Evolutionary conservation across 1,140 invertebrate genomes (phyloP), one percentile per base, ranked within the genome.

Genomic region (Brachystomella parvula): DNA sequence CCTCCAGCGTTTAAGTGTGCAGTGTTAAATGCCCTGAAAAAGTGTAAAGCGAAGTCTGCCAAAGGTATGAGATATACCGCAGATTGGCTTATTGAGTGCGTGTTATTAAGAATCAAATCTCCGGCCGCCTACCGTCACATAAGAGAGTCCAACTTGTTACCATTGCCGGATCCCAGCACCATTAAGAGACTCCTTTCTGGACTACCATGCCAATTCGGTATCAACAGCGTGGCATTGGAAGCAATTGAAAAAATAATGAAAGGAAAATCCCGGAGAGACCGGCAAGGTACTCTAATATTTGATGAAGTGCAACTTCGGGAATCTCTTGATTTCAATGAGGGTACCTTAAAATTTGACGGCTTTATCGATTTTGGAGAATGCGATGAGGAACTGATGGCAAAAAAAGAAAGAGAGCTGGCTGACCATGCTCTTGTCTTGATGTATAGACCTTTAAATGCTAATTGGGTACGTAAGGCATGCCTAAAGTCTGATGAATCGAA

Each of bases 131-230:
- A 64, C 33, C 28, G 31, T 15, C 63, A 64, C 21, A 17, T 64
- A 49, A 21, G 47, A 15, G 21, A 29, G 1, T 26, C n/a, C 21
- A 56, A 56, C 9, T 3, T 64, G 12, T 30, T 64, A 9, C 63
- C 63, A n/a, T 32, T 64, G 21, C 47, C 63, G 1, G 47, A 64
- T 53, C 63, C 63, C 1, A 1, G 21, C 21, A 58, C 63, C 12
- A 44, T 64, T 2, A 24, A 56, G 29, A 28, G 44, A 24, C 26
- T 64, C 19, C 28, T 49, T 61, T 1, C 12, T 15, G 65, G 39
- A 28, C 44, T 24, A 17, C 21, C 3, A 29, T 61, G 58, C 26
- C 39, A 67, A 49, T 67, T 67, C 39, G 65, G 65, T 1, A 63
- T 67, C 64, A 63, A 67, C 31, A 33, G 28, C 0, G 2, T 56